Evolutionary conservation across 2,888 invertebrate species (phyloP).

Genomic region (Tetropium fuscum): DNA sequence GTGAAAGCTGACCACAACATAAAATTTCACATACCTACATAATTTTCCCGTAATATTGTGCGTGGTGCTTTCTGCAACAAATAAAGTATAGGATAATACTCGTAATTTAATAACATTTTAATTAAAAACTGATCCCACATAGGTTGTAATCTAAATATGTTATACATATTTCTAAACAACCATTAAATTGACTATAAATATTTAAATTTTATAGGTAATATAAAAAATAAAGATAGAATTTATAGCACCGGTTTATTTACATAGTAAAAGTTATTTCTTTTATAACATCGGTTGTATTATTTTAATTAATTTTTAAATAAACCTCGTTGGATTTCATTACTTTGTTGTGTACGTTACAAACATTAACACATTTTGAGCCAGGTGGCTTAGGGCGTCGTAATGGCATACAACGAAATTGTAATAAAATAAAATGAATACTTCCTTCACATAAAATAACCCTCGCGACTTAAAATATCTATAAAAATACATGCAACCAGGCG

Average conservation of each 20-base stretch:
- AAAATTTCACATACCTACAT: no score
- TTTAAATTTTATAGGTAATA: constrained; percentile 37
- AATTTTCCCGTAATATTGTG: no score
- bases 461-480: no score
- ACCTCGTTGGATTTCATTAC: constrained; percentile 41
- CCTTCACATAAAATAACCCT: constrained; percentile 10
- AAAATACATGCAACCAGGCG: no score
- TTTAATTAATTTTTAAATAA: constrained; percentile 47
- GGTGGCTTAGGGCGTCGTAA: constrained; percentile 25
- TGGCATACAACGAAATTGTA: constrained; percentile 10
- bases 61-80: no score
- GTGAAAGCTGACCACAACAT: no score
- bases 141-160: constrained; percentile 24
- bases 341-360: constrained; percentile 39
- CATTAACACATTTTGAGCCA: constrained; percentile 42
- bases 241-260: constrained; percentile 37
- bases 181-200: constrained; percentile 35
- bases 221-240: constrained; percentile 41
- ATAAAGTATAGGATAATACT: constrained; percentile 8
- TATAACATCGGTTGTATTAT: constrained; percentile 41
- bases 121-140: constrained; percentile 26
- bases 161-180: constrained; percentile 27
- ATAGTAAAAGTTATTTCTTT: constrained; percentile 38
- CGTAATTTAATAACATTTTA: constrained; percentile 17
- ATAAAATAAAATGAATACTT: constrained; percentile 20